Evolutionary conservation across 2,888 invertebrate species (phyloP), one percentile per base, ranked within the genome.

Genomic region (Catocala fraxini): DNA sequence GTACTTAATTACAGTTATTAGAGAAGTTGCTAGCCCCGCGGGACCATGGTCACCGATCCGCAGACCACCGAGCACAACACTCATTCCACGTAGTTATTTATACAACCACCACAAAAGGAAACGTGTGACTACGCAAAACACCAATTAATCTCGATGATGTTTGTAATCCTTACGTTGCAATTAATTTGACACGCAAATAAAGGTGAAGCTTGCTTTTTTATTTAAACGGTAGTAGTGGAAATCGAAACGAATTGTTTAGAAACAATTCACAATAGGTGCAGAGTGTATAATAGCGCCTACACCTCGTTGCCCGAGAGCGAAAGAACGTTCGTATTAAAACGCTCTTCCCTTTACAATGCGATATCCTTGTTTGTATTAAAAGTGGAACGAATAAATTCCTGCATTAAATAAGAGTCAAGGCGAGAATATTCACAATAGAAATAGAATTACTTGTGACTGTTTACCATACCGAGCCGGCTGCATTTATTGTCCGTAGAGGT

Each of bases 1-100:
- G 79, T 76, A 81, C 82, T 85, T 92, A 91, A 92, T 91, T 90
- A 88, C 90, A 82, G 90, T 89, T 89, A 91, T 92, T 89, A 90
- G 84, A 90, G 85, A 83, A 86, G 86, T 86, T 79, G 84, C 85
- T 79, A 74, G 77, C 80, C 85, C 83, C 82, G 76, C 81, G 81
- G 82, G 86, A 87, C 79, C 69, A 70, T 75, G 85, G 87, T 85
- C 86, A 87, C 84, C 84, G 85, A 86, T 85, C 82, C 72, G 54
- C 59, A 74, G 85, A 85, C 85, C 83, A 85, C 84, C 83, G 75
- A 79, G 70, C 59, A 80, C 82, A 75, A 79, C 80, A 83, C 79
- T 77, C 79, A 82, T 78, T 80, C 80, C 74, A 78, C 65, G 33
- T 43, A 79, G 75, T 81, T 82, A 86, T 81, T 83, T 78, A 81